Conservation (phyloP, 1,140 invertebrate genomes). For the Aphelinus certus region DNA sequence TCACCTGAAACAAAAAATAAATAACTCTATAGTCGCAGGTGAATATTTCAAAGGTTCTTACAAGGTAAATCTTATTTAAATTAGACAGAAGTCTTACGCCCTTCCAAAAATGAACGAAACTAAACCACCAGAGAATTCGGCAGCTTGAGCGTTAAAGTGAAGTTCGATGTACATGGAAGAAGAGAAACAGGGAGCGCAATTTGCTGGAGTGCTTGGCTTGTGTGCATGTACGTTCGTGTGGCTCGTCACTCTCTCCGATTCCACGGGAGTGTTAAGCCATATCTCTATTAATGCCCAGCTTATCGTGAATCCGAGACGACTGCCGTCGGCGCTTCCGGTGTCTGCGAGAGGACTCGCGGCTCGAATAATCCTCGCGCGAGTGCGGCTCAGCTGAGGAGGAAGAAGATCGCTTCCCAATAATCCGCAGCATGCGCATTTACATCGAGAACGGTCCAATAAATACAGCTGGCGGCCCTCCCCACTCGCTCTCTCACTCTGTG, state of each 20-base stretch:
- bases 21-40: too few relatives aligned
- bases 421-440: constrained; percentile 55
- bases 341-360: not conserved
- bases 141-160: not conserved
- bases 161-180: not conserved
- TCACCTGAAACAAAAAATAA: too few relatives aligned
- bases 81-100: not conserved
- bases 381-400: not conserved
- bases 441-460: constrained; percentile 54
- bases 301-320: not conserved
- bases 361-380: not conserved
- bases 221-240: not conserved
- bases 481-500: constrained; percentile 17
- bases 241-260: not conserved
- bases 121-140: not conserved
- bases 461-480: constrained; percentile 30
- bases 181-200: not conserved
- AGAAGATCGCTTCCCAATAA: constrained; percentile 56
- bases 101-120: too few relatives aligned
- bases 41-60: too few relatives aligned
- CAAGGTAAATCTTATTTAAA: too few relatives aligned
- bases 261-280: not conserved
- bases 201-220: not conserved
- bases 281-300: constrained; percentile 12
- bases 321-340: not conserved